A percentile compares a stretch with the other conserved stretches of the same genome.
Conservation (phyloP, 2,888 invertebrate species). For the Dasypolia templi region DNA sequence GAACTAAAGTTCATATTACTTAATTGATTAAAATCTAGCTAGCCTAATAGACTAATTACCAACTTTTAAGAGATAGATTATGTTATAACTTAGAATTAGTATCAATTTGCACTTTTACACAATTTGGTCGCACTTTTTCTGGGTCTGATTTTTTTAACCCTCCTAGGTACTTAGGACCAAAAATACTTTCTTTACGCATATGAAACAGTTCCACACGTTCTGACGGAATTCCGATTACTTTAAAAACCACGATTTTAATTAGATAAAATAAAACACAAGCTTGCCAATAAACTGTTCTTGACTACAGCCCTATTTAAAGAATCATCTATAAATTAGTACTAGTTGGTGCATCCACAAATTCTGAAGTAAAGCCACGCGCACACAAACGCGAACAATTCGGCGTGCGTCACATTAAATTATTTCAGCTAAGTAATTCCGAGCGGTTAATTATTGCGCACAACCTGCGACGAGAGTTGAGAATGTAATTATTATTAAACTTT, state of each 20-base stretch:
- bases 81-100: too few relatives aligned
- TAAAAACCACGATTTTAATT: slow-evolving; percentile 14
- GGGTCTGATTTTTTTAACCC: too few relatives aligned
- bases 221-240: slow-evolving; percentile 6
- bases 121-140: too few relatives aligned
- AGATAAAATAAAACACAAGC: slow-evolving; percentile 17
- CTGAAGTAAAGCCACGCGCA: slow-evolving; percentile 64
- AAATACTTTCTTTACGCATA: background rate
- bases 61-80: too few relatives aligned
- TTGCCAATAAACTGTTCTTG: slow-evolving; percentile 5
- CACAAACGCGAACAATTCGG: slow-evolving; percentile 78
- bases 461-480: slow-evolving; percentile 90
- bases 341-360: slow-evolving; percentile 47
- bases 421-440: slow-evolving; percentile 90
- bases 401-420: slow-evolving; percentile 90
- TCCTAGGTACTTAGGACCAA: too few relatives aligned
- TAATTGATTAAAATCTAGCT: too few relatives aligned
- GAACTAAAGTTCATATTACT: too few relatives aligned
- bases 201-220: background rate
- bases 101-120: too few relatives aligned
- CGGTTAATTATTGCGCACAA: slow-evolving; percentile 90
- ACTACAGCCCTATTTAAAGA: slow-evolving; percentile 29
- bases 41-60: too few relatives aligned
- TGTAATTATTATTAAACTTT: slow-evolving; percentile 91
- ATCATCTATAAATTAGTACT: slow-evolving; percentile 54